phyloP scores from a whole-genome alignment of 2,113 vertebrate genomes.

The Leiothrix lutea region DNA sequence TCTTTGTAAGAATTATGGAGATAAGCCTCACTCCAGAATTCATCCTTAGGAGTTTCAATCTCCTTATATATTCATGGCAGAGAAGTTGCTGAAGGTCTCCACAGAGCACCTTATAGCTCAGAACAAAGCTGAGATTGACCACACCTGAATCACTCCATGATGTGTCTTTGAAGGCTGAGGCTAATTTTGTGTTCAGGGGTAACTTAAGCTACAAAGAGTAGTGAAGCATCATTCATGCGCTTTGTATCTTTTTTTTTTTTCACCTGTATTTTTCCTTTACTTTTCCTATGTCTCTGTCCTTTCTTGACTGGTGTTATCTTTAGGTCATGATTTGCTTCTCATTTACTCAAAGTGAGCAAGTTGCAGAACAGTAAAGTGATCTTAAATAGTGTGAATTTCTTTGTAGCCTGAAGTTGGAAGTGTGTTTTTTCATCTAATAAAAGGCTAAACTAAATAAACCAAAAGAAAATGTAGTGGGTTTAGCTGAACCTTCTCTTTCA shows the following conservation, averaged over 20 bases:
- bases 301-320: neutral
- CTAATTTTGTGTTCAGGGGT: neutral
- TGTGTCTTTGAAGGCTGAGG: neutral
- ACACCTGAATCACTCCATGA: neutral
- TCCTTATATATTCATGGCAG: neutral
- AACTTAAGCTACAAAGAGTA: neutral
- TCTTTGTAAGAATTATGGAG: neutral
- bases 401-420: neutral
- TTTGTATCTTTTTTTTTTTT: neutral
- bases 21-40: neutral
- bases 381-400: neutral
- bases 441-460: neutral
- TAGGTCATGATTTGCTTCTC: neutral
- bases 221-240: neutral
- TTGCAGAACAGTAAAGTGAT: neutral
- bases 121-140: neutral
- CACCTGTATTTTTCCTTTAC: neutral
- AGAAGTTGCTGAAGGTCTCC: neutral
- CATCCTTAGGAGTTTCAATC: neutral
- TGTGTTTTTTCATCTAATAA: neutral
- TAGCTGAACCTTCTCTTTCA: neutral
- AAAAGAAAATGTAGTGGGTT: neutral
- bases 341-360: neutral
- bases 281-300: neutral
- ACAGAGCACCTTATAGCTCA: neutral